Evolutionary conservation across 30 jellyfish, hydroid and myxozoan species (phyloP).

Genomic region (Turritopsis rubra): DNA sequence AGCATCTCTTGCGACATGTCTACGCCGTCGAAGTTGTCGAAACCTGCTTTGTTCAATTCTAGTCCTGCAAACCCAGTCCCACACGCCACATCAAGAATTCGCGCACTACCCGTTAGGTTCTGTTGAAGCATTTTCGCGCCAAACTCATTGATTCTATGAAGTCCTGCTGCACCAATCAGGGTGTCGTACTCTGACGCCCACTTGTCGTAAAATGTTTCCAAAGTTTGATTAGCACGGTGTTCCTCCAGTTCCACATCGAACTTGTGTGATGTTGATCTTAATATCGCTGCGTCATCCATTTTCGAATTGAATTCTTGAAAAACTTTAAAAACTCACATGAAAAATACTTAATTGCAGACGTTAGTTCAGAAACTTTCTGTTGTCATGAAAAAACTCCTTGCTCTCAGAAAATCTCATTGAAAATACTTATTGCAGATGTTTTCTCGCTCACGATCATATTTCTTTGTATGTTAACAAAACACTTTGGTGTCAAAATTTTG

Average conservation of each 20-base stretch:
- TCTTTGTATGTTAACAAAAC: not conserved
- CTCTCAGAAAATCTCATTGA: too few species aligned
- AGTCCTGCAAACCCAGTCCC: constrained; percentile 14
- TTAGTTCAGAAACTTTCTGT: too few species aligned
- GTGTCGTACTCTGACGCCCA: constrained; percentile 13
- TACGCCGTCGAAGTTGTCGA: constrained; percentile 10
- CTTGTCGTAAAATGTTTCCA: constrained; percentile 4
- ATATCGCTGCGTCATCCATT: not conserved
- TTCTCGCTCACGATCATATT: not conserved
- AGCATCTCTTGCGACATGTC: constrained; percentile 17
- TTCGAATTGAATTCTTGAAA: not conserved
- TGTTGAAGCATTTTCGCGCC: not conserved
- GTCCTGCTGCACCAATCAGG: not conserved
- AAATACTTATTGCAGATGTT: not conserved
- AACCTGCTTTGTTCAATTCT: not conserved
- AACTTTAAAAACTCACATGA: too few species aligned
- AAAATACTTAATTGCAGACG: too few species aligned
- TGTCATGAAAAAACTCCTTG: too few species aligned
- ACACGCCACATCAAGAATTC: constrained; percentile 19
- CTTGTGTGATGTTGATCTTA: not conserved
- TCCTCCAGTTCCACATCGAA: not conserved
- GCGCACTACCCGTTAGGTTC: not conserved
- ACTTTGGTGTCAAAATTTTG: not conserved
- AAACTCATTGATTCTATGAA: not conserved
- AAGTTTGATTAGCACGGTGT: not conserved